A percentile compares a stretch with the other conserved stretches of the same genome.
Evolutionary conservation across 2,797 vertebrate genomes (phyloP).

Genomic region (Remorina albescens): DNA sequence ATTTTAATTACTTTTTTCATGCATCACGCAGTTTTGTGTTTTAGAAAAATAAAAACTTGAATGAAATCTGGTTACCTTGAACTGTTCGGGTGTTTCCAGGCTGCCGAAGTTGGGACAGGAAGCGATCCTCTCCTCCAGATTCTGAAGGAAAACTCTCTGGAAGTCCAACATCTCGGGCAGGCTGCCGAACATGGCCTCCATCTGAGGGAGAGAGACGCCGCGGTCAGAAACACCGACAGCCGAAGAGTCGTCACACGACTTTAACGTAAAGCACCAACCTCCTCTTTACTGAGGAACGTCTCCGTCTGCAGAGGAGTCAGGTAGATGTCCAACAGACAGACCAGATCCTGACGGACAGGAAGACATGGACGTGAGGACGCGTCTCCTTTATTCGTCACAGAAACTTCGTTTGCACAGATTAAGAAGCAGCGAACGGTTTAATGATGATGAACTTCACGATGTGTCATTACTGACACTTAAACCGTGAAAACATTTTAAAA

Average conservation of each 20-base stretch:
- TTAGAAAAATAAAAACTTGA: no score
- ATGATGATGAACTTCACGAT: no score
- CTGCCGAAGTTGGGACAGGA: constrained; percentile 87
- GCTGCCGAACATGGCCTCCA: constrained; percentile 95
- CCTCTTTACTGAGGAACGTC: constrained; percentile 93
- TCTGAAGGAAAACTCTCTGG: constrained; percentile 95
- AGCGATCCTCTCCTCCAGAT: constrained; percentile 91
- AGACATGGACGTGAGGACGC: no score
- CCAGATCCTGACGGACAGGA: constrained; percentile 86
- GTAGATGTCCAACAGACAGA: constrained; percentile 92
- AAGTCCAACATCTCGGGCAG: constrained; percentile 96
- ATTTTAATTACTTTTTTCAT: no score
- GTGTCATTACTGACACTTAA: no score
- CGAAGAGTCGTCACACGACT: no score
- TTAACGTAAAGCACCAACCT: constrained; percentile 85
- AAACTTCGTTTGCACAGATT: no score
- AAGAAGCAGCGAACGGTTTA: no score
- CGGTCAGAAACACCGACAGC: neutral
- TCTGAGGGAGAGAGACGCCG: constrained; percentile 77
- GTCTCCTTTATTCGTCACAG: no score
- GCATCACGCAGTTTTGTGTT: no score
- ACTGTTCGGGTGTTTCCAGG: constrained; percentile 90
- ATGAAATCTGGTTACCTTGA: no score
- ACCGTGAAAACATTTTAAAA: no score
- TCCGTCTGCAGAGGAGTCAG: constrained; percentile 93